Conservation (phyloP, 2,888 invertebrate genomes). For the Aquatica leii region DNA sequence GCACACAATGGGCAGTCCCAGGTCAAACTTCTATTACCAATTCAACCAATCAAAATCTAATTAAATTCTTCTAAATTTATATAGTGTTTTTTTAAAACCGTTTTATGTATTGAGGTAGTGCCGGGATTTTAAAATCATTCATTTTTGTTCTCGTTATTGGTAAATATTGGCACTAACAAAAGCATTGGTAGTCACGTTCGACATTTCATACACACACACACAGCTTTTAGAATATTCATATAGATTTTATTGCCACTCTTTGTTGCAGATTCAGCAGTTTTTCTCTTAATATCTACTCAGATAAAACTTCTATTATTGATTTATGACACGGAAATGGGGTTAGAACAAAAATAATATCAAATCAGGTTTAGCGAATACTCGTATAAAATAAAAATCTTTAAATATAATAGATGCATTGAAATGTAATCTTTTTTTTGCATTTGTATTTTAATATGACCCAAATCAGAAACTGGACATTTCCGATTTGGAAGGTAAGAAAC, state of each 20-base stretch:
- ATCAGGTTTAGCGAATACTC: slow-evolving; percentile 11
- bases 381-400: slow-evolving; percentile 4
- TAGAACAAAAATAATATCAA: background rate
- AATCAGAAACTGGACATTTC: slow-evolving; percentile 57
- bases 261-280: slow-evolving; percentile 29
- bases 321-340: slow-evolving; percentile 7
- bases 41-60: slow-evolving; percentile 37
- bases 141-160: background rate
- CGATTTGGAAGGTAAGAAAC: slow-evolving; percentile 47
- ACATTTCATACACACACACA: slow-evolving; percentile 17
- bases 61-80: slow-evolving; percentile 31
- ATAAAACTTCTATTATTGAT: slow-evolving; percentile 29
- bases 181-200: slow-evolving; percentile 3
- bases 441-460: slow-evolving; percentile 52
- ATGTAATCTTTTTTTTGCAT: slow-evolving; percentile 55
- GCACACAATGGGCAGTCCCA: slow-evolving; percentile 28
- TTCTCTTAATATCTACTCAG: slow-evolving; percentile 29
- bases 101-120: background rate
- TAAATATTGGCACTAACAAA: background rate
- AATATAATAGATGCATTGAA: slow-evolving; percentile 45
- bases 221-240: slow-evolving; percentile 29
- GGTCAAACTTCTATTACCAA: slow-evolving; percentile 29
- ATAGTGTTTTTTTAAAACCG: background rate
- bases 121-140: background rate
- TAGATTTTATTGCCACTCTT: slow-evolving; percentile 26